phyloP scores from a whole-genome alignment of 1,140 invertebrate species.

The Gerris buenoi region DNA sequence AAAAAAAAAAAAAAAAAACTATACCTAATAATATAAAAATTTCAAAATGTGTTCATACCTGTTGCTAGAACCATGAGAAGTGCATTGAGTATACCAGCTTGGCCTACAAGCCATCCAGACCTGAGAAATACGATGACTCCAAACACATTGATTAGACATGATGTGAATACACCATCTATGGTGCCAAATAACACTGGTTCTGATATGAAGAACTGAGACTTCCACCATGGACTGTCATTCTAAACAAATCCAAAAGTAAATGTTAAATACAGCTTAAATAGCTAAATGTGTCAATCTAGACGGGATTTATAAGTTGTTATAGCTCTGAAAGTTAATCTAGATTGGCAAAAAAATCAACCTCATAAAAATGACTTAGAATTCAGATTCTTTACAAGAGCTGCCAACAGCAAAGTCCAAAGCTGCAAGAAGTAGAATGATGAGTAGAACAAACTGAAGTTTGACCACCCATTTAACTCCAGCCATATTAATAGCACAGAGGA shows the following conservation, averaged over 20 bases:
- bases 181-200: slow-evolving; percentile 89
- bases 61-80: slow-evolving; percentile 76
- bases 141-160: slow-evolving; percentile 89
- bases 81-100: slow-evolving; percentile 79
- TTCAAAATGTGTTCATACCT: slow-evolving; percentile 34
- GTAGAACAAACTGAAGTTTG: slow-evolving; percentile 71
- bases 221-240: slow-evolving; percentile 76
- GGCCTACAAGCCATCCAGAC: slow-evolving; percentile 91
- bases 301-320: not conserved
- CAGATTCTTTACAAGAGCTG: no score
- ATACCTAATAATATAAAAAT: no score
- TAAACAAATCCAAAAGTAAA: slow-evolving; percentile 29
- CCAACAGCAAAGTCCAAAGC: slow-evolving; percentile 80
- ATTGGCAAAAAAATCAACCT: not conserved
- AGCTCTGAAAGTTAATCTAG: not conserved
- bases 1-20: no score
- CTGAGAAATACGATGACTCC: slow-evolving; percentile 91
- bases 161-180: slow-evolving; percentile 93
- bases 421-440: slow-evolving; percentile 67
- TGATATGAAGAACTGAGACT: slow-evolving; percentile 82
- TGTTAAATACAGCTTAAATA: not conserved
- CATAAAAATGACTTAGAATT: no score
- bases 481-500: slow-evolving; percentile 73
- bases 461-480: slow-evolving; percentile 89
- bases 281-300: not conserved